phyloP scores from a whole-genome alignment of 2,888 invertebrate species.

The Crocallis elinguaria region DNA sequence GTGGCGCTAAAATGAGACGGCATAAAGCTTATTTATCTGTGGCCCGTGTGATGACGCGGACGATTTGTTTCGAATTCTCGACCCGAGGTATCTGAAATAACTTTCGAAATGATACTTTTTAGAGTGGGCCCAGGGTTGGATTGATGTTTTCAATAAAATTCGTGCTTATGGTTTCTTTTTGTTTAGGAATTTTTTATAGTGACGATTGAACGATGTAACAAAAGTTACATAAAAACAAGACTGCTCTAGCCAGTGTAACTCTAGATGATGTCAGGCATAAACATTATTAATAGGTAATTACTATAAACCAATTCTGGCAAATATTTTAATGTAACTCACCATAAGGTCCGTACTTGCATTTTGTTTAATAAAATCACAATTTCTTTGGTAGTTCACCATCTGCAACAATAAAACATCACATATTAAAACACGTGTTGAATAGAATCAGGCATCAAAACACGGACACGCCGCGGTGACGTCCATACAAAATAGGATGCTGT shows the following conservation, averaged over 20 bases:
- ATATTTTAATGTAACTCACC: slow-evolving; percentile 52
- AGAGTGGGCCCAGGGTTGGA: background rate
- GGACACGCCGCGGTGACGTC: no score
- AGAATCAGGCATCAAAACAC: no score
- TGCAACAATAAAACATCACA: slow-evolving; percentile 52
- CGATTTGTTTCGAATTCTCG: slow-evolving; percentile 3
- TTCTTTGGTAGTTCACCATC: slow-evolving; percentile 47
- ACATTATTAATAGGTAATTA: background rate
- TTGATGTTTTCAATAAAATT: background rate
- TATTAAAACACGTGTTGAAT: background rate
- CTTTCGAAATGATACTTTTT: background rate
- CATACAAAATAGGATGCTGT: no score
- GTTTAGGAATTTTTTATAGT: no score
- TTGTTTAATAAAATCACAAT: slow-evolving; percentile 47
- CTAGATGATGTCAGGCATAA: no score
- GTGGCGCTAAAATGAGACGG: background rate
- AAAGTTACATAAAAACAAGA: no score
- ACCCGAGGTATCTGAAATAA: slow-evolving; percentile 1
- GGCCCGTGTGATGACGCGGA: background rate
- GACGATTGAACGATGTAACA: no score
- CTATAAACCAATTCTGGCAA: no score
- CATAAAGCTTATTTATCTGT: background rate
- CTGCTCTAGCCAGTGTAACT: no score
- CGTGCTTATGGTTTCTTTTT: no score
- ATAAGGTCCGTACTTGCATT: slow-evolving; percentile 66